Percentiles rank a stretch among this genome's conserved stretches.
phyloP scores from a whole-genome alignment of 2,888 invertebrate species.

The Cephus rjabovi region DNA sequence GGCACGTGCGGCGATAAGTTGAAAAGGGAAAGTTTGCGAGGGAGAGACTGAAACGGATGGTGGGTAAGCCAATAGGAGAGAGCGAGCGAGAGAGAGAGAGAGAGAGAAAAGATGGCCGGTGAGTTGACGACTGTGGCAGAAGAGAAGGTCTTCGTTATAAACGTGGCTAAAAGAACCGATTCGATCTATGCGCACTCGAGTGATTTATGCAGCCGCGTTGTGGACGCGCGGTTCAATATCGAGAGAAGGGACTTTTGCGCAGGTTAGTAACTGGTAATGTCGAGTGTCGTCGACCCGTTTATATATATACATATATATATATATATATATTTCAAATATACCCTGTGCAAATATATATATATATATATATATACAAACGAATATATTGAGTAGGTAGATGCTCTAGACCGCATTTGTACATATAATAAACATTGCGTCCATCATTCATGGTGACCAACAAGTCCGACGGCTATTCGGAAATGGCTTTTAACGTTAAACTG shows the following conservation, averaged over 20 bases:
- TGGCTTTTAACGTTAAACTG: neutral
- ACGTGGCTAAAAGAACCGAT: neutral
- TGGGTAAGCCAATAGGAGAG: neutral
- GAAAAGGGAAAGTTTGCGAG: slow-evolving; percentile 38
- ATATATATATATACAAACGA: neutral
- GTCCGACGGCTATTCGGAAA: neutral
- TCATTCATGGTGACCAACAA: neutral
- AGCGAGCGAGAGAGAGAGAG: neutral
- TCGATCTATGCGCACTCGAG: neutral
- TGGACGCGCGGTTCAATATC: neutral
- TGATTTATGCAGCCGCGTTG: neutral
- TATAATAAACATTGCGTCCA: neutral
- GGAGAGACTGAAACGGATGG: neutral
- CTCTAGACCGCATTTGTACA: neutral
- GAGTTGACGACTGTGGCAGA: neutral
- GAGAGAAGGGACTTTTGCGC: neutral
- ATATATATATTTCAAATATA: neutral
- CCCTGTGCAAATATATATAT: neutral
- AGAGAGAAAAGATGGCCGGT: neutral
- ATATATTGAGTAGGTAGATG: neutral
- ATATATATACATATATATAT: neutral
- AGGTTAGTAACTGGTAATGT: neutral
- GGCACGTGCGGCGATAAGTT: slow-evolving; percentile 23
- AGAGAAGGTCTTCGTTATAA: neutral
- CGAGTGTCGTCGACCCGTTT: neutral